Base-by-base conservation (phyloP, 1,140 invertebrate genomes). In the Macrotrachela quadricornifera region DNA sequence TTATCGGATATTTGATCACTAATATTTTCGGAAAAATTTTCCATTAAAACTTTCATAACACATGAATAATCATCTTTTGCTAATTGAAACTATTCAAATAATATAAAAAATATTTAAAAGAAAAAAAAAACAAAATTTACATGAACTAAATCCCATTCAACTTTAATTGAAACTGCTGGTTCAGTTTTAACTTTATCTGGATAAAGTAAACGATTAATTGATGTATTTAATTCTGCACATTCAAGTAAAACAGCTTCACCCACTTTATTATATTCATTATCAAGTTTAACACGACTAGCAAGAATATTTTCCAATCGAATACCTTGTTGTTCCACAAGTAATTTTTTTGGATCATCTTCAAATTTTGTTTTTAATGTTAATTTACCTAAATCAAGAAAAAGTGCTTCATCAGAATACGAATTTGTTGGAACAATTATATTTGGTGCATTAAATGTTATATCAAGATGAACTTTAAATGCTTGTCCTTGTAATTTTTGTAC, bases 341-440 rank as follows among this genome's bases (percentile, higher is more conserved):
- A 37, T 41, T 53, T 46, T 11, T 47, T 18, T 18, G 42, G 17
- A 13, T 47, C 37, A 18, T 46, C 46, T 21, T 53, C 37, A 16
- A 47, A 38, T 6, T 21, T 41, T 21, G 45, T 53, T n/a, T 53
- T 2, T 14, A 45, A 30, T n/a, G 38, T 53, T 13, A 53, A 41
- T 30, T 30, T n/a, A 47, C 51, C 51, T 37, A 44, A 53, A 40
- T 53, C 51, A 18, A 53, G 18, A 15, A 53, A 30, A 18, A 53
- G 17, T 2, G 36, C 51, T n/a, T 37, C 14, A 1, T 44, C 15
- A 14, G 18, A 37, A 16, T 11, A 9, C 10, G 38, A 30, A 16
- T 30, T 53, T 47, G 46, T 38, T n/a, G 51, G 51, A 10, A 53
- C 0, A 42, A 53, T 30, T 11, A 53, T 47, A 14, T 46, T 21